Base-by-base conservation (phyloP, 2,888 invertebrate genomes). In the Sympetrum striolatum region DNA sequence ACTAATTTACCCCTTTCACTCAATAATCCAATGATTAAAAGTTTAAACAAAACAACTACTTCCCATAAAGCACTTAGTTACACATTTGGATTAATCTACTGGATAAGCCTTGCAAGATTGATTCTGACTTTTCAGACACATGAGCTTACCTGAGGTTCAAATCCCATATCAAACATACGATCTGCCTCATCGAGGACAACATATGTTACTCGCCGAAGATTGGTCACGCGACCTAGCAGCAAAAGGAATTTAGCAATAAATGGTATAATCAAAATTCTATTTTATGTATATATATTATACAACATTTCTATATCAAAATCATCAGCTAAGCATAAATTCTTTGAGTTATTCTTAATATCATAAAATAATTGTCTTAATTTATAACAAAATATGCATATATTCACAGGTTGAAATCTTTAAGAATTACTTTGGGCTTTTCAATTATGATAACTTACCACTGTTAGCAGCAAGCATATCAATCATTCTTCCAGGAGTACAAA, bases 161-260 rank as follows among this genome's bases (percentile, higher is more conserved):
- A 99, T 31, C 99, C 99, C 99, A 99, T 99, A 93, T 99, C 99
- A 93, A 99, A 99, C 99, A 99, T 99, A 80, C 99, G 95, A 94
- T 99, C 99, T 0, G 99, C 99, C 94, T 99, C 99, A 94, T 99
- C 99, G 64, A 99, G 94, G 0, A 99, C 99, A 80, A 99, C 96
- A 93, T 99, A 99, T 0, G 99, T 99, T 79, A 99, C 98, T 80
- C 99, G 95, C n/a, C 98, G 95, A 91, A 99, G 95, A 94, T 99
- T 99, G 12, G 99, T 99, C 2, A 99, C 99, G 92, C 98, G 96
- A n/a, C 93, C 93, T 93, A 81, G 12, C 91, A 91, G 80, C 81
- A 64, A 53, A 90, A 90, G 73, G 31, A 73, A 25, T 22, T 14
- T 73, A 18, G 12, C 31, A 31, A 73, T 0, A 12, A 73, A 31